Conservation (phyloP, 2,797 vertebrate genomes). For the Jordanella pulchra region DNA sequence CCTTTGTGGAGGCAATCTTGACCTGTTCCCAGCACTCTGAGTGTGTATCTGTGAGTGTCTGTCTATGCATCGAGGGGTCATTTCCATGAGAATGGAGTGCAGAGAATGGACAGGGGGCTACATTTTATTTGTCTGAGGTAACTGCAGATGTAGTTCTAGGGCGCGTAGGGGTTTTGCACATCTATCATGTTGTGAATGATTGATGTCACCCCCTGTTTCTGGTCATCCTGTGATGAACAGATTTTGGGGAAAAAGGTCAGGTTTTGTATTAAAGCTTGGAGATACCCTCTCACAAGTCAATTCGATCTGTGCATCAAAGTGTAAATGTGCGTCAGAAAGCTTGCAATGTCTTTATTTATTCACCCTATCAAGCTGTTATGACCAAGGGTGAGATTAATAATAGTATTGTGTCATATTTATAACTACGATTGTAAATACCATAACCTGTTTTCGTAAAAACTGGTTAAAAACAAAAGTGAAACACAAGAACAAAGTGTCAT, state of each 20-base stretch:
- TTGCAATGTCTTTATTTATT: conserved; percentile 10
- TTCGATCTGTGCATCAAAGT: conserved; percentile 28
- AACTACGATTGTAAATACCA: too few species aligned
- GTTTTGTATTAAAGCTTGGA: conserved; percentile 30
- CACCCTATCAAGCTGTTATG: conserved; percentile 16
- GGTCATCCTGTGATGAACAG: conserved; percentile 57
- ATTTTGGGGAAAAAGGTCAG: conserved; percentile 59
- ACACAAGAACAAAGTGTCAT: too few species aligned
- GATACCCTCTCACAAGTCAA: conserved; percentile 28
- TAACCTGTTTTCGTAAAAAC: too few species aligned
- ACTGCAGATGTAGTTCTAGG: conserved; percentile 51
- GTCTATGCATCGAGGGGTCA: conserved; percentile 42
- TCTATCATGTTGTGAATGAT: conserved; percentile 68
- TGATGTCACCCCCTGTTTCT: conserved; percentile 49
- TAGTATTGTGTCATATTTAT: too few species aligned
- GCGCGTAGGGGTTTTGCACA: conserved; percentile 60
- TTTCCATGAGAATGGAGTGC: conserved; percentile 77
- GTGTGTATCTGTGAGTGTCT: conserved; percentile 36
- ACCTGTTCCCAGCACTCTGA: conserved; percentile 71
- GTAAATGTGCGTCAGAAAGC: conserved; percentile 13
- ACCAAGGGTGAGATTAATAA: conserved; percentile 18
- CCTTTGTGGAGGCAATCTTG: conserved; percentile 68
- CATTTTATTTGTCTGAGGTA: conserved; percentile 53
- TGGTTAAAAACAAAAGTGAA: too few species aligned
- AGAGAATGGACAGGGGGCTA: conserved; percentile 70